phyloP scores from a whole-genome alignment of 2,797 vertebrate genomes.

The Pangasius mekongensis region DNA sequence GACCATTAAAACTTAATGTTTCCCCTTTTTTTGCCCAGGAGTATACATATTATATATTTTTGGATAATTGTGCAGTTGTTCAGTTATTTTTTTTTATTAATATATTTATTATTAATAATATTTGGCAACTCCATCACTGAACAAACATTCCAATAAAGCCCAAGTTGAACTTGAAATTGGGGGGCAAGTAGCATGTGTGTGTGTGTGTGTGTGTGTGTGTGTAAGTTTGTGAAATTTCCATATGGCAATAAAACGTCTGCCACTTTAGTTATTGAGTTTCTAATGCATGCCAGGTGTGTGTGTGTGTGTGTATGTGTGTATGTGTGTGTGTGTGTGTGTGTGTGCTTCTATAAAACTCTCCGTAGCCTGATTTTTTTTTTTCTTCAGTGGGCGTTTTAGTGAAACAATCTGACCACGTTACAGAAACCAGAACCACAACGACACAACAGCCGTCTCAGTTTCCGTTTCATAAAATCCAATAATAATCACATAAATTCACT shows the following conservation, averaged over 20 bases:
- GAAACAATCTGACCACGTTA: slow-evolving; percentile 52
- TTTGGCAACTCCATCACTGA: background rate
- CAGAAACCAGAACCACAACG: slow-evolving; percentile 49
- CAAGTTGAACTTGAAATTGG: slow-evolving; percentile 21
- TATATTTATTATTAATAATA: slow-evolving; percentile 5
- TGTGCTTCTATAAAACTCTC: slow-evolving; percentile 26
- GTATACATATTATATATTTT: background rate
- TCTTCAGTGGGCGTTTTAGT: slow-evolving; percentile 35
- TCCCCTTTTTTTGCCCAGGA: too few species aligned
- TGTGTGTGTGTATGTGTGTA: slow-evolving; percentile 28
- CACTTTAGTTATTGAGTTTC: slow-evolving; percentile 81
- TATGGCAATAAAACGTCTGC: slow-evolving; percentile 80
- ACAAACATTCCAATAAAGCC: slow-evolving; percentile 13
- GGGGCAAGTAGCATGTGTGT: slow-evolving; percentile 43
- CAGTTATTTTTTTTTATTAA: background rate
- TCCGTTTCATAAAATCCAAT: slow-evolving; percentile 36
- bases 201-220: slow-evolving; percentile 33
- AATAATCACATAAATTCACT: slow-evolving; percentile 28
- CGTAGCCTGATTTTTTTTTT: background rate
- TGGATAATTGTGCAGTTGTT: background rate
- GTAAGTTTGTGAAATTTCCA: slow-evolving; percentile 76
- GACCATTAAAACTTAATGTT: too few species aligned
- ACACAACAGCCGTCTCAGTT: slow-evolving; percentile 11
- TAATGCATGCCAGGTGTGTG: slow-evolving; percentile 77
- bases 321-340: slow-evolving; percentile 35